Evolutionary conservation across 2,888 invertebrate species (phyloP).

Genomic region (Mimas tiliae): DNA sequence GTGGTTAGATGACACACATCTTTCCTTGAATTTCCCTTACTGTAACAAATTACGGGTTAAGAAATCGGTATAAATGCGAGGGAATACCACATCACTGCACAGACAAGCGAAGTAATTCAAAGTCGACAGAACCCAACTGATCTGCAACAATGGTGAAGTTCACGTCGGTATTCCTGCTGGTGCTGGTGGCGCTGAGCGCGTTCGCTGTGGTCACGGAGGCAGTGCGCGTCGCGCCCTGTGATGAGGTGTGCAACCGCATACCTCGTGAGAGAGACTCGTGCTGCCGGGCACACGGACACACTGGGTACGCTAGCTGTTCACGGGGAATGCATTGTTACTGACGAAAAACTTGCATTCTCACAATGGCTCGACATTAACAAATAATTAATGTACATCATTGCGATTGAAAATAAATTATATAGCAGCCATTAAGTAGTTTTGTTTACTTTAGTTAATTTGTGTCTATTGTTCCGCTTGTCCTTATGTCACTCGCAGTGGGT

Average conservation of each 20-base stretch:
- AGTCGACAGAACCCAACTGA: background rate
- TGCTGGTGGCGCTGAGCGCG: constrained; percentile 2
- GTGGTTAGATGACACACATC: too few relatives aligned
- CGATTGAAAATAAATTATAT: background rate
- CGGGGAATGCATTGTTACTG: background rate
- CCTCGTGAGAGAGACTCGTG: background rate
- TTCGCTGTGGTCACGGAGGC: background rate
- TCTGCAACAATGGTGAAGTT: background rate
- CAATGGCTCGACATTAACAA: too few relatives aligned
- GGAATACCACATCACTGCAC: background rate
- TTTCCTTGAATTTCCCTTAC: too few relatives aligned
- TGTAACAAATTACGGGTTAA: too few relatives aligned
- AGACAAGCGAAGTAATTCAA: background rate
- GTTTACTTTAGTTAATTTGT: too few relatives aligned
- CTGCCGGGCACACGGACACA: background rate
- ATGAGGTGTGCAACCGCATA: background rate
- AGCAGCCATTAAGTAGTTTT: background rate
- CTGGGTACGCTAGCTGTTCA: background rate
- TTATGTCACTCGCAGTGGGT: too few relatives aligned
- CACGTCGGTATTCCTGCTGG: background rate
- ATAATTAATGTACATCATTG: background rate
- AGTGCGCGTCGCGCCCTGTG: background rate
- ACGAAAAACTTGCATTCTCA: background rate
- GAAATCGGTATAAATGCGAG: background rate
- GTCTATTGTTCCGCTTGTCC: too few relatives aligned